Evolutionary conservation across 2,797 vertebrate species (phyloP), one percentile per base, ranked within the genome.

Genomic region (Sparidentex hasta): DNA sequence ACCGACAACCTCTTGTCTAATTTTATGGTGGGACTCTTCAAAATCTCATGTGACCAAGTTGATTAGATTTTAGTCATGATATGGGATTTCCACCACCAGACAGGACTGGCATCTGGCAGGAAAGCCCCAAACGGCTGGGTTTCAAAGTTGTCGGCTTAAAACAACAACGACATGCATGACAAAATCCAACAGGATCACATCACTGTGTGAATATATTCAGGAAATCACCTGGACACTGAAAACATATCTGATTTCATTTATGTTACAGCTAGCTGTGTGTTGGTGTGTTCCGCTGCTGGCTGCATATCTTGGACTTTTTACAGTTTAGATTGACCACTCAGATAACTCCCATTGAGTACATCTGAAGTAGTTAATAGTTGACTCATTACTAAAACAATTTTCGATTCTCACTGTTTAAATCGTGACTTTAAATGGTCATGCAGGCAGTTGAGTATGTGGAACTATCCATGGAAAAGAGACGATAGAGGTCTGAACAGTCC

Each of bases 81-180:
- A 18, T 57, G 59, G 2, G 48, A 56, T 76, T 86, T 65, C 56
- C 58, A 73, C 5, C 57, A 58, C 29, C 67, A 62, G 27, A 64
- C 17, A 51, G 16, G 41, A 44, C 20, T 25, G 59, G n/a, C 11
- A 44, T 44, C 17, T 13, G 38, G 20, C 9, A 69, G 76, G 66
- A 74, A 78, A 80, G 66, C 64, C 78, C 78, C 62, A 69, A 50
- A 51, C 13, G 27, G 11, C 17, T 29, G 23, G 11, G 76, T 65
- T 57, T 14, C 17, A 47, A 51, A 41, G 27, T 16, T 64, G 57
- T 54, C 56, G 27, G 11, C 47, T 65, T 16, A 64, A 67, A 56
- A 71, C 20, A 65, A 57, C 25, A 16, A 57, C 25, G 16, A 33
- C 1, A 43, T 33, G 21, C 27, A 25, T 71, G 58, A 71, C 58